Percentiles rank a stretch among this genome's conserved stretches.
phyloP scores from a whole-genome alignment of 2,797 vertebrate species.

The Enteromius viviparus region DNA sequence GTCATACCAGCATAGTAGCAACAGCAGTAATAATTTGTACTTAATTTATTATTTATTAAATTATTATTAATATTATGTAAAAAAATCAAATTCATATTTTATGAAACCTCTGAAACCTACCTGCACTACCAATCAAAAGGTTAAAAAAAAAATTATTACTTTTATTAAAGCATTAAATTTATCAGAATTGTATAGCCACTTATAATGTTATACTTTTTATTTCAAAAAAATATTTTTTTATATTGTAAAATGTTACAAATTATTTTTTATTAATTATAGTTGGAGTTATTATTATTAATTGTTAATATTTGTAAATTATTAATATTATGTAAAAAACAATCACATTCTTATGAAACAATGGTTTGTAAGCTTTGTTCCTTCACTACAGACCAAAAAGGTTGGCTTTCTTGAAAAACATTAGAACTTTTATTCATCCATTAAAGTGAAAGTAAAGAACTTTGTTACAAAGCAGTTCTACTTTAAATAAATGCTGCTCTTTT shows the following conservation, averaged over 20 bases:
- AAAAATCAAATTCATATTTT: background rate
- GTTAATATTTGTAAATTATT: background rate
- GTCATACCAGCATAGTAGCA: background rate
- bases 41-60: background rate
- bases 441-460: background rate
- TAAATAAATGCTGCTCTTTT: background rate
- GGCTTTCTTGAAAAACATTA: too few species aligned
- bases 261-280: background rate
- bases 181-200: background rate
- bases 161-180: background rate
- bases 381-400: background rate
- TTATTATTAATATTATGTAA: background rate
- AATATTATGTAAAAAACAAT: background rate
- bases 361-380: background rate
- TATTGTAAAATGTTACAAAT: background rate
- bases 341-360: background rate
- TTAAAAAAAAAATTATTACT: background rate
- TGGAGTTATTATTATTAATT: background rate
- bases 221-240: background rate
- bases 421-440: background rate
- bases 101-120: background rate
- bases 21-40: too few species aligned
- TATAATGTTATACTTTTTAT: background rate
- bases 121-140: background rate
- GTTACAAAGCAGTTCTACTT: background rate